Conservation (phyloP, 2,888 invertebrate species). For the Habrosyne pyritoides region DNA sequence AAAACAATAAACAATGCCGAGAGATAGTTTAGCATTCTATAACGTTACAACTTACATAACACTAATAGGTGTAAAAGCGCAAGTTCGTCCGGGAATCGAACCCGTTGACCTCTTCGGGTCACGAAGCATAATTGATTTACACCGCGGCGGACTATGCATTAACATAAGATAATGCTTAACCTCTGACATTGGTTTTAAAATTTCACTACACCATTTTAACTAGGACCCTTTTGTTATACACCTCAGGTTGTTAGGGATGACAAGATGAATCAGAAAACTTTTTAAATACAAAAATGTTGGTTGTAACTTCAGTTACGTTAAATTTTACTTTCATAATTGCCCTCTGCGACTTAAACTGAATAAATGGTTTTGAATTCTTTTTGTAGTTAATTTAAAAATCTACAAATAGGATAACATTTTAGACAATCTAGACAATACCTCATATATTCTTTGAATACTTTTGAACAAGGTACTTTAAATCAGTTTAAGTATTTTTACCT, state of each 20-base stretch:
- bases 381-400: no score
- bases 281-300: not conserved
- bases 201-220: slow-evolving; percentile 62
- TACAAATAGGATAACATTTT: no score
- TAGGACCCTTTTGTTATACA: slow-evolving; percentile 32
- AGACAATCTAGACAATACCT: no score
- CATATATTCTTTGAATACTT: no score
- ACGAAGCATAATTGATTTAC: slow-evolving; percentile 80
- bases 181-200: slow-evolving; percentile 75
- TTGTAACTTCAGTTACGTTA: not conserved
- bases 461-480: no score
- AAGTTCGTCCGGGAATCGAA: slow-evolving; percentile 56
- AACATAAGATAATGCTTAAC: slow-evolving; percentile 82
- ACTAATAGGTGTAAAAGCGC: slow-evolving; percentile 64
- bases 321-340: no score
- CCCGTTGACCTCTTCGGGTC: slow-evolving; percentile 68
- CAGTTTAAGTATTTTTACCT: no score
- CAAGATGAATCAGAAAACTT: not conserved
- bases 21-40: slow-evolving; percentile 15
- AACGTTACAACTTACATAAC: slow-evolving; percentile 46
- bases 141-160: slow-evolving; percentile 71
- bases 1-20: slow-evolving; percentile 8
- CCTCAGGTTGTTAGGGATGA: not conserved
- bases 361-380: no score
- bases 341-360: no score